Evolutionary conservation across 2,888 invertebrate species (phyloP).

Genomic region (Coecobrya sp.): DNA sequence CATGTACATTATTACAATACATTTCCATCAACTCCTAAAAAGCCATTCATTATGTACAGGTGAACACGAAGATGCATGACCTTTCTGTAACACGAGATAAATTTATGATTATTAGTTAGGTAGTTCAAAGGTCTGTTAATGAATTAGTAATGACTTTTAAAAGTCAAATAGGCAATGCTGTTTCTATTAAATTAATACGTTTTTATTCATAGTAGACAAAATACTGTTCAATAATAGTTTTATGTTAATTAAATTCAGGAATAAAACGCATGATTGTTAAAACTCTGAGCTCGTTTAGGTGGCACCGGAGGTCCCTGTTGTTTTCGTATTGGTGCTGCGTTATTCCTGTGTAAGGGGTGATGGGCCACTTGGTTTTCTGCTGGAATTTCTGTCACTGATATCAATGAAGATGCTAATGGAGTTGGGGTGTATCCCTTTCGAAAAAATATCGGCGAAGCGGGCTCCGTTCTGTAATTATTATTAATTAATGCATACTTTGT

Average conservation of each 20-base stretch:
- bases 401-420: constrained; percentile 65
- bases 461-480: constrained; percentile 58
- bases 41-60: no score
- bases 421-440: constrained; percentile 63
- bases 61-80: no score
- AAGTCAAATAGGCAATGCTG: no score
- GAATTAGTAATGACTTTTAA: no score
- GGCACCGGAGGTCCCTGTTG: constrained; percentile 66
- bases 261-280: constrained; percentile 34
- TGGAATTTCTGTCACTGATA: constrained; percentile 69
- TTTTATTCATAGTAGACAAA: background rate
- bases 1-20: background rate
- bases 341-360: constrained; percentile 64
- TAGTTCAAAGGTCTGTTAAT: no score
- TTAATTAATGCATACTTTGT: background rate
- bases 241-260: background rate
- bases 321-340: constrained; percentile 45
- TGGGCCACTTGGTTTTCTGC: constrained; percentile 36
- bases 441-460: constrained; percentile 78
- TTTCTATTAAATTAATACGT: background rate
- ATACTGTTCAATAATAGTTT: background rate
- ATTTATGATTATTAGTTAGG: no score
- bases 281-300: constrained; percentile 68
- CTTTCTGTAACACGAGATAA: no score
- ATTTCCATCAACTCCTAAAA: no score